Conservation (phyloP, 2,797 vertebrate species). For the Microctenopoma steveboyesi region DNA sequence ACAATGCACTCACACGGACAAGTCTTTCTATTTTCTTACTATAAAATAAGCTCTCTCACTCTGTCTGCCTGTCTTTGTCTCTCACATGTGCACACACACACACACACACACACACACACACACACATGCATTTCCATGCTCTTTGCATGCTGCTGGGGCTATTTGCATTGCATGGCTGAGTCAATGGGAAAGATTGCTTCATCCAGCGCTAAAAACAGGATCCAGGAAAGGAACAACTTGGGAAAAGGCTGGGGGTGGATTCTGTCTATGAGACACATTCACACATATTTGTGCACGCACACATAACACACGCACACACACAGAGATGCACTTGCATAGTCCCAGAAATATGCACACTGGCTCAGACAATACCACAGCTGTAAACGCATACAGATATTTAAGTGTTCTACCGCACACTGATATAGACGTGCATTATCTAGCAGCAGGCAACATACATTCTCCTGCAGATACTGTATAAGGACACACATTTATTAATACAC, state of each 20-base stretch:
- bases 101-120: constrained; percentile 24
- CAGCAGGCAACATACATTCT: constrained; percentile 10
- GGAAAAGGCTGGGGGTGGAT: constrained; percentile 69
- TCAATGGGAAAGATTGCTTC: constrained; percentile 79
- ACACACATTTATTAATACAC: background rate
- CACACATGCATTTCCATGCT: constrained; percentile 62
- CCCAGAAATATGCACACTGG: constrained; percentile 34
- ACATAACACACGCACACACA: constrained; percentile 19
- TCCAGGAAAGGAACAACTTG: constrained; percentile 73
- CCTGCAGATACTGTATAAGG: background rate
- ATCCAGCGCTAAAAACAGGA: constrained; percentile 72
- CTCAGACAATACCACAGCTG: constrained; percentile 42
- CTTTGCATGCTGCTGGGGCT: constrained; percentile 73
- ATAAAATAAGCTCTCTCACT: background rate
- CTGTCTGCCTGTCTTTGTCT: background rate
- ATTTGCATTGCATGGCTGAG: constrained; percentile 80
- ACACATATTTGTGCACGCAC: constrained; percentile 2
- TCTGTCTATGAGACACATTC: constrained; percentile 49
- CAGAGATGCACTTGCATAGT: constrained; percentile 22
- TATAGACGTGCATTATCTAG: constrained; percentile 5
- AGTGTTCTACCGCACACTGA: background rate
- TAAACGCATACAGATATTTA: constrained; percentile 16
- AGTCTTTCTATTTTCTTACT: constrained; percentile 1
- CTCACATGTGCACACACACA: background rate
- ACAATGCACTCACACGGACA: background rate